Base-by-base conservation (phyloP, 2,797 vertebrate species). In the Vultur gryphus region DNA sequence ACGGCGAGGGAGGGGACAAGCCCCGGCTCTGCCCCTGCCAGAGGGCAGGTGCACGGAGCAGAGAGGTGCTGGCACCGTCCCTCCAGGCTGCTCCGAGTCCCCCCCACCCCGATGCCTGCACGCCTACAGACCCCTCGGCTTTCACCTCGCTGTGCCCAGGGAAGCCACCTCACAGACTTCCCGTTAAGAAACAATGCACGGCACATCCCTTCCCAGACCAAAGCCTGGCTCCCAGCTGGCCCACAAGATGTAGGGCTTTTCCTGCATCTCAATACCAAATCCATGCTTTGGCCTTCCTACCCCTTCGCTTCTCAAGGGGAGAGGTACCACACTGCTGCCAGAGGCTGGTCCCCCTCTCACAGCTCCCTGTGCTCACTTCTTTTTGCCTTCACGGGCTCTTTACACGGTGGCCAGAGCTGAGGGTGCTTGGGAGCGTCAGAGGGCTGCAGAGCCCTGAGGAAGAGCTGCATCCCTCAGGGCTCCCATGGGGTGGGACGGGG, bases 21-120 rank as follows among this genome's bases (percentile, higher is more conserved):
- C 19, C 13, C 10, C 0, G 0, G 76, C 49, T 44, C 58, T 79
- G 54, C 6, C 9, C 6, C 12, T 31, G 13, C 26, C 0, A 0
- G 8, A 65, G 5, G 55, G n/a, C 28, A 67, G 31, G 12, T 31
- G 13, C 4, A 5, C 18, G 31, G 76, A 80, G 39, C 75, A 55
- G 14, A 80, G 43, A 43, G 28, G 37, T 61, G 55, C 41, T 69
- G 62, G 46, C 46, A 76, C 29, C 5, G 2, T 67, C 33, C 19
- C 35, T 71, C n/a, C 66, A 76, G 10, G 67, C 14, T 61, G 31
- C 37, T 67, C 29, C 0, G 5, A 57, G 24, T 37, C 37, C 37
- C 37, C 4, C 6, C 16, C 39, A 9, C 15, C 9, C 5, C 2
- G 1, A 10, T 13, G 33, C 33, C 29, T 64, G 39, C 23, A 28